Percentiles rank a stretch among this genome's conserved stretches.
Evolutionary conservation across 2,113 vertebrate genomes (phyloP).

Genomic region (Acanthisitta chloris): DNA sequence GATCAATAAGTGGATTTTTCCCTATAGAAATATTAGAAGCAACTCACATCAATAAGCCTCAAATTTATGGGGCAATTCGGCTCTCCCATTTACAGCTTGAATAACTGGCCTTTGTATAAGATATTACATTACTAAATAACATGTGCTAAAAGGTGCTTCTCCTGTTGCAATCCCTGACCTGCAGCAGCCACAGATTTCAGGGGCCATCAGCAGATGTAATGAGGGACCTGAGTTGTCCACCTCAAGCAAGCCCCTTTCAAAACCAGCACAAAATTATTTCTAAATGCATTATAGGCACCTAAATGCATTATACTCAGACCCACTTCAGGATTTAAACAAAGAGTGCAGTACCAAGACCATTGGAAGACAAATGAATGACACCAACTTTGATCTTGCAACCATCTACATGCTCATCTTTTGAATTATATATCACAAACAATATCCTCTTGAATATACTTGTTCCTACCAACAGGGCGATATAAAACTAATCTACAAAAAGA

Average conservation of each 20-base stretch:
- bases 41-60: constrained; percentile 56
- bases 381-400: not conserved
- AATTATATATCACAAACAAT: not conserved
- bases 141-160: not conserved
- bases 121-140: constrained; percentile 64
- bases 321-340: not conserved
- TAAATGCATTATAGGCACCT: not conserved
- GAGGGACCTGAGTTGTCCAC: not conserved
- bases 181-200: not conserved
- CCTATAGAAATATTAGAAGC: constrained; percentile 51
- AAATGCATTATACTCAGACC: not conserved
- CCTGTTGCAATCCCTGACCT: not conserved
- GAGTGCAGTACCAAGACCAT: not conserved
- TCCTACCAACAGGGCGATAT: not conserved
- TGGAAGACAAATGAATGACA: not conserved
- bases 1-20: constrained; percentile 57
- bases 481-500: not conserved
- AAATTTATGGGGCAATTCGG: constrained; percentile 54
- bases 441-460: not conserved
- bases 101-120: constrained; percentile 39
- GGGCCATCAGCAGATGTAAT: not conserved
- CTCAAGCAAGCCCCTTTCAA: not conserved
- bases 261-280: not conserved
- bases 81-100: constrained; percentile 55
- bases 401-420: not conserved